Percentiles rank a stretch among this genome's conserved stretches.
Conservation (phyloP, 2,113 vertebrate genomes). For the Cynoglossus semilaevis region DNA sequence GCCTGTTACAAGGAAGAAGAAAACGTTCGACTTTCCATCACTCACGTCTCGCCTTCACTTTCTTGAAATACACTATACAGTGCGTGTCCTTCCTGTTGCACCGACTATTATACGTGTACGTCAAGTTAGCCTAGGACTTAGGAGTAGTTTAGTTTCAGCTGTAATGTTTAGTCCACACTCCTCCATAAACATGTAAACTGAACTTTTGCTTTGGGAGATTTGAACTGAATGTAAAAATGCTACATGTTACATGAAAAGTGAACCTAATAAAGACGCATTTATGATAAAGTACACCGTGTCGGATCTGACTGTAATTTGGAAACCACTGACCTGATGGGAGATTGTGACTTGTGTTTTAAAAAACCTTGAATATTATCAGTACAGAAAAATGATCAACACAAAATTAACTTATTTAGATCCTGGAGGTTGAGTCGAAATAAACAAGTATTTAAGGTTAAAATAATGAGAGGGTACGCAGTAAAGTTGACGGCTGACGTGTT, state of each 20-base stretch:
- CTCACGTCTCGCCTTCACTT: constrained; percentile 16
- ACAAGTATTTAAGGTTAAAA: no score
- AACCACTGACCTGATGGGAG: no score
- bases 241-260: constrained; percentile 36
- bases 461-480: no score
- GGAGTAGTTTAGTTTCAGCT: constrained; percentile 19
- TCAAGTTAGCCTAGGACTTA: constrained; percentile 11
- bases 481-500: no score
- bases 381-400: no score
- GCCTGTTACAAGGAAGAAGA: constrained; percentile 24
- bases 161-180: constrained; percentile 18
- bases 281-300: constrained; percentile 25
- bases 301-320: not conserved
- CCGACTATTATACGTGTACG: constrained; percentile 6
- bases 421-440: no score
- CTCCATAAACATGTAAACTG: constrained; percentile 14
- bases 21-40: constrained; percentile 16
- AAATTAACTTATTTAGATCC: no score
- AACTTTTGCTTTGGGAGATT: constrained; percentile 14
- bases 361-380: no score
- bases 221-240: constrained; percentile 39
- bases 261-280: constrained; percentile 57
- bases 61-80: constrained; percentile 21
- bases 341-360: no score
- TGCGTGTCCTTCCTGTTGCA: constrained; percentile 18